These are phyloP conservation scores for Lepidurus packardi DNA, from an alignment of 1,140 invertebrate genomes.

Conservation along the genomic window DNA sequence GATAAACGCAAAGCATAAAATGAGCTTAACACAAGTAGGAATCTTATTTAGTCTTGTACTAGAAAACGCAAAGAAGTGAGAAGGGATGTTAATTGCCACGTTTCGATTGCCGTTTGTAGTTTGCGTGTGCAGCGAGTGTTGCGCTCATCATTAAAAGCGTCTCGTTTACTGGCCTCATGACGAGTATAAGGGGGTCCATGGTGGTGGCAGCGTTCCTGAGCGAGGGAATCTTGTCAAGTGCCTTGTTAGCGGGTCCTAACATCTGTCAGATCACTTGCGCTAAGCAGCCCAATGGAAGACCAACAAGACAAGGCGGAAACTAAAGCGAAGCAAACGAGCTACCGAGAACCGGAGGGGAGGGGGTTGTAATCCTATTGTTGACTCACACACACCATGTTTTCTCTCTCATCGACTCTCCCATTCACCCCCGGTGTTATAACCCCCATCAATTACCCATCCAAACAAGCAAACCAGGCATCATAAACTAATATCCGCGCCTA, in stretches of 20 bases:
- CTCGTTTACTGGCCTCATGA: slow-evolving; percentile 9
- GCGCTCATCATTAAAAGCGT: slow-evolving; percentile 15
- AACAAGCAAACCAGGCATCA: not conserved
- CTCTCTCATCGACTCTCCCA: not conserved
- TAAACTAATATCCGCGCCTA: not conserved
- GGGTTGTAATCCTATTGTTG: slow-evolving; percentile 18
- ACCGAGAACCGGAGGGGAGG: not conserved
- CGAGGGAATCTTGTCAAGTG: slow-evolving; percentile 21
- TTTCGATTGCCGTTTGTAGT: slow-evolving; percentile 8
- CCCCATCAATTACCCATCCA: slow-evolving; percentile 14
- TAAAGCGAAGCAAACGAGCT: slow-evolving; percentile 4
- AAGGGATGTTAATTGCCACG: slow-evolving; percentile 7
- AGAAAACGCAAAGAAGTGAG: not conserved
- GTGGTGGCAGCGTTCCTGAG: not conserved
- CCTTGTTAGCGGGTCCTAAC: slow-evolving; percentile 20
- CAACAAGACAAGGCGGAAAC: slow-evolving; percentile 17
- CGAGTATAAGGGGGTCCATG: not conserved
- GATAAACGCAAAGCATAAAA: not conserved
- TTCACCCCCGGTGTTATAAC: slow-evolving; percentile 5
- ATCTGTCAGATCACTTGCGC: slow-evolving; percentile 18
- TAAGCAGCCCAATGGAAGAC: slow-evolving; percentile 18
- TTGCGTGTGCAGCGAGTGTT: not conserved
- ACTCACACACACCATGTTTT: slow-evolving; percentile 6
- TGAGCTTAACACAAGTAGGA: not conserved
- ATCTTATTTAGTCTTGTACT: not conserved